Percentiles rank a stretch among this genome's conserved stretches.
Conservation (phyloP, 2,888 invertebrate genomes). For the Perizoma flavofasciatum region DNA sequence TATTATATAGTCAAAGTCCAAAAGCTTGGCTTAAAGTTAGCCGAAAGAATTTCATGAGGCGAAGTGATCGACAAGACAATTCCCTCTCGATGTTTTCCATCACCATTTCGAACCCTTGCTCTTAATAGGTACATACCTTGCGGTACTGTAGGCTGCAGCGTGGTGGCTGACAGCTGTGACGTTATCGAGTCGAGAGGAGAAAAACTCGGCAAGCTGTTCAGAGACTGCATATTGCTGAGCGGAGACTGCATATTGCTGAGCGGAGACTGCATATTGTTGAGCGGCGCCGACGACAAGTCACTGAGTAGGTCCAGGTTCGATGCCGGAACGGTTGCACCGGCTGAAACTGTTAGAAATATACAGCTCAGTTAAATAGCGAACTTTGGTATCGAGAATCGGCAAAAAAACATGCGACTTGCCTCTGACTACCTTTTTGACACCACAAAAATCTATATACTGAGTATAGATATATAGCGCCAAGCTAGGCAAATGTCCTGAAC, state of each 20-base stretch:
- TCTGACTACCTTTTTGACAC: too few relatives aligned
- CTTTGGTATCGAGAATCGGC: too few relatives aligned
- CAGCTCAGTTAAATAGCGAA: neutral
- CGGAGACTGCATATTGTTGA: conserved; percentile 9
- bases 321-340: conserved; percentile 38
- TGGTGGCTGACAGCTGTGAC: conserved; percentile 45
- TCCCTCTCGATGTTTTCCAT: too few relatives aligned
- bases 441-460: too few relatives aligned
- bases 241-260: conserved; percentile 4
- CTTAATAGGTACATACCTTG: conserved; percentile 38
- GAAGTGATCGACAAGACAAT: too few relatives aligned
- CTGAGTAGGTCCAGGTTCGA: conserved; percentile 73
- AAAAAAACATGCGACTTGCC: too few relatives aligned
- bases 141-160: conserved; percentile 41
- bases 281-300: conserved; percentile 42
- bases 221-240: conserved; percentile 2
- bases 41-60: too few relatives aligned
- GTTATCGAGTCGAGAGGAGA: conserved; percentile 49
- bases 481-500: too few relatives aligned
- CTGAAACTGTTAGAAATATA: conserved; percentile 4
- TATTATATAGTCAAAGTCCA: too few relatives aligned
- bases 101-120: too few relatives aligned
- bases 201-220: neutral
- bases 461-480: too few relatives aligned
- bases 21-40: too few relatives aligned